These are phyloP conservation scores for Sarcophaga variegata DNA, from an alignment of 2,888 invertebrate species.

Conservation along the genomic window DNA sequence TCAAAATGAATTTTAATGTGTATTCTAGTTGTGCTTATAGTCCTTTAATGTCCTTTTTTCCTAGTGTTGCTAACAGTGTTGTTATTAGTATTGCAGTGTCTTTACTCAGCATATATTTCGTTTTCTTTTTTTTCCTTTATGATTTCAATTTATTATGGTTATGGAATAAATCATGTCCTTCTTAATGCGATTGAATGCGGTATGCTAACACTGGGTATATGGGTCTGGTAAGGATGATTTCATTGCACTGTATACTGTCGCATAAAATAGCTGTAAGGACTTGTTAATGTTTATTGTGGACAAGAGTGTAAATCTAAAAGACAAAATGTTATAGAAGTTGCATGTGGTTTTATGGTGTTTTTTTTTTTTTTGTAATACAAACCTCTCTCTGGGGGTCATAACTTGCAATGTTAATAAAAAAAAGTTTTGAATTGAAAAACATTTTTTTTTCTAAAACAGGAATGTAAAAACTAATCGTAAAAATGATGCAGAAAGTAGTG, in stretches of 20 bases:
- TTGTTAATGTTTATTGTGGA: slow-evolving; percentile 30
- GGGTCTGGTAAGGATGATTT: not conserved
- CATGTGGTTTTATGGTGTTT: slow-evolving; percentile 48
- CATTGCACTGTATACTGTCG: too few species aligned
- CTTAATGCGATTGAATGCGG: not conserved
- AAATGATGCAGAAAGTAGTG: too few species aligned
- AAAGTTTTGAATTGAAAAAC: not conserved
- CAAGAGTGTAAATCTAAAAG: slow-evolving; percentile 59
- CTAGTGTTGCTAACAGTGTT: too few species aligned
- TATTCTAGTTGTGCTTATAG: not conserved
- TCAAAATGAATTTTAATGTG: slow-evolving; percentile 27
- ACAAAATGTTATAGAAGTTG: slow-evolving; percentile 56
- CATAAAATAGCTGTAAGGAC: not conserved
- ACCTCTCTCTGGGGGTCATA: not conserved
- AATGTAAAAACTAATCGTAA: too few species aligned
- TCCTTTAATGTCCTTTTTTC: not conserved
- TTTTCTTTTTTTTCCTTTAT: slow-evolving; percentile 4
- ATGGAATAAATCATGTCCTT: slow-evolving; percentile 24
- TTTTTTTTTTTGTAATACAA: not conserved
- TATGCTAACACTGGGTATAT: not conserved
- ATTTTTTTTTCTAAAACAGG: too few species aligned
- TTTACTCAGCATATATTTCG: not conserved
- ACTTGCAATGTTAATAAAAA: not conserved
- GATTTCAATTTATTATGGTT: slow-evolving; percentile 54
- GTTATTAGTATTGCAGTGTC: not conserved